These are phyloP conservation scores for Phocoena phocoena DNA, from an alignment of 2,113 vertebrate genomes.

Conservation along the genomic window DNA sequence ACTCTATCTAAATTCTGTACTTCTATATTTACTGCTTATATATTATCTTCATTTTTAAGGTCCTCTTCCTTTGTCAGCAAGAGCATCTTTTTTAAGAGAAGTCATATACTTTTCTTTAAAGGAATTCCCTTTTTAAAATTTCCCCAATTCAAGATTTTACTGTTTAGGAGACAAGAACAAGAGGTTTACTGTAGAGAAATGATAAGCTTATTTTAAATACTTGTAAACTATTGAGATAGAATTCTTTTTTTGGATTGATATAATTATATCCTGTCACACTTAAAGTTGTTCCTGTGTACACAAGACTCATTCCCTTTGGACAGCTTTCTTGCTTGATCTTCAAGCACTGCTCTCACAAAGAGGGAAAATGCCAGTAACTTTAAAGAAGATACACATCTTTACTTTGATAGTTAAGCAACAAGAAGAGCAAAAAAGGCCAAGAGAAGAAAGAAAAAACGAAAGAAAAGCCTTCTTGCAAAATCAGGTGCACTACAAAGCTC, in stretches of 20 bases:
- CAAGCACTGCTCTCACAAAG: not conserved
- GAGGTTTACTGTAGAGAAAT: not conserved
- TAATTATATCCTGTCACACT: not conserved
- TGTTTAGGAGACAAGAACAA: not conserved
- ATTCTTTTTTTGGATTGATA: not conserved
- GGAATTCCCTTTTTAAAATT: not conserved
- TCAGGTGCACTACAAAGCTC: conserved; percentile 13
- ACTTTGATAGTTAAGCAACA: not conserved
- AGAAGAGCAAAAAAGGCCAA: not conserved
- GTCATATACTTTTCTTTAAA: not conserved
- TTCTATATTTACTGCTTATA: not conserved
- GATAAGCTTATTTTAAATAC: not conserved
- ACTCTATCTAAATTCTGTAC: not conserved
- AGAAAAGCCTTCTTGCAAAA: not conserved
- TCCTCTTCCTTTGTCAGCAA: not conserved
- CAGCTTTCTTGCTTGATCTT: not conserved
- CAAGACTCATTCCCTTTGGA: not conserved
- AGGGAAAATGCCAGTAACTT: not conserved
- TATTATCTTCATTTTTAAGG: not conserved
- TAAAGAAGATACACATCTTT: not conserved
- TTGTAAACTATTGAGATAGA: not conserved
- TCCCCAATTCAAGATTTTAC: not conserved
- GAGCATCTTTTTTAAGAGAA: not conserved
- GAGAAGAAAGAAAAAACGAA: not conserved
- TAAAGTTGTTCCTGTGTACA: not conserved